phyloP scores from a whole-genome alignment of 2,113 vertebrate genomes.

The Semicossyphus pulcher region DNA sequence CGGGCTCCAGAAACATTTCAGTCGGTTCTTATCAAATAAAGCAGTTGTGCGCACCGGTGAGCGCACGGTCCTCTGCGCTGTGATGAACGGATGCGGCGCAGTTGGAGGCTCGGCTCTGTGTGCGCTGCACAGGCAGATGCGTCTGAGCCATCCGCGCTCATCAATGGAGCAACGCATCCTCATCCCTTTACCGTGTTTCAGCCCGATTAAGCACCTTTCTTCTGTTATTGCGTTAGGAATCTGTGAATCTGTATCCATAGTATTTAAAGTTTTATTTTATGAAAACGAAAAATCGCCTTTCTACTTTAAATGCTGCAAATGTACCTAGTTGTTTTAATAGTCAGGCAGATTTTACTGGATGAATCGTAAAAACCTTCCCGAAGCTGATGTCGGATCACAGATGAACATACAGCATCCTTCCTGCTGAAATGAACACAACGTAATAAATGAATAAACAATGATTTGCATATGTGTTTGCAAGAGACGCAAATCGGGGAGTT shows the following conservation, averaged over 20 bases:
- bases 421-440: no score
- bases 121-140: not conserved
- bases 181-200: not conserved
- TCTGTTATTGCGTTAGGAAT: not conserved
- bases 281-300: no score
- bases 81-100: slow-evolving; percentile 2
- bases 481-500: not conserved
- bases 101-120: not conserved
- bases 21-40: slow-evolving; percentile 18
- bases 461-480: not conserved
- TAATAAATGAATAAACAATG: not conserved
- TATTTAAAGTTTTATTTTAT: no score
- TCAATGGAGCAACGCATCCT: not conserved
- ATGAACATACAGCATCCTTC: no score
- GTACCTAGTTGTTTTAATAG: not conserved
- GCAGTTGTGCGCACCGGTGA: slow-evolving; percentile 41
- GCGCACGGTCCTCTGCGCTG: slow-evolving; percentile 14
- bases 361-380: no score
- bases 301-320: not conserved
- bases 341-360: no score
- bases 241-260: no score
- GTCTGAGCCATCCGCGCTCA: not conserved
- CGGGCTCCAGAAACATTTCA: slow-evolving; percentile 5
- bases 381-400: no score
- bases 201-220: not conserved